Conservation (phyloP, 2,888 invertebrate species). For the Caradrina kadenii region DNA sequence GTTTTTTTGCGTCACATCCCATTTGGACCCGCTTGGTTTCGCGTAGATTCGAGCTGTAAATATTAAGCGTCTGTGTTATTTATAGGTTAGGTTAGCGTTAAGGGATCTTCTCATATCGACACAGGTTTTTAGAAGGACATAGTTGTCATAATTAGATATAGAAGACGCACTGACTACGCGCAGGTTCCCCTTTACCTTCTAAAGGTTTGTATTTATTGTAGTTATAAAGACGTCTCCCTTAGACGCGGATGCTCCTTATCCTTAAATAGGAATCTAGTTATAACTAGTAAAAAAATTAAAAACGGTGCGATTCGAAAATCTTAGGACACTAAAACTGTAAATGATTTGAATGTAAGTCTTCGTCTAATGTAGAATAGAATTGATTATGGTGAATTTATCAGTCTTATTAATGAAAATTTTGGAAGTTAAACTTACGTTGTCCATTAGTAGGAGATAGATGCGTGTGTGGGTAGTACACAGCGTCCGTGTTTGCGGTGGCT, state of each 20-base stretch:
- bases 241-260: too few species aligned
- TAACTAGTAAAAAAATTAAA: neutral
- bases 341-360: neutral
- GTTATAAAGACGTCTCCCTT: too few species aligned
- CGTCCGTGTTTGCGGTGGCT: too few species aligned
- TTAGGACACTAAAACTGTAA: too few species aligned
- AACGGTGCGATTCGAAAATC: neutral
- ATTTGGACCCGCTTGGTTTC: conserved; percentile 1
- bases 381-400: neutral
- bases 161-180: conserved; percentile 1
- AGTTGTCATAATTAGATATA: neutral
- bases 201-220: neutral
- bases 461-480: too few species aligned
- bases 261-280: too few species aligned
- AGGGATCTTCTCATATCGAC: neutral
- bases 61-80: neutral
- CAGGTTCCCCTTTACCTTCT: neutral
- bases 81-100: neutral
- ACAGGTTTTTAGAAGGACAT: neutral
- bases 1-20: neutral
- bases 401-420: neutral
- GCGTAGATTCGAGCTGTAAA: neutral
- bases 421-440: neutral
- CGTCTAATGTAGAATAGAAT: neutral
- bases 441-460: neutral